Base-by-base conservation (phyloP, 2,113 vertebrate species). In the Formicarius rufipectus region DNA sequence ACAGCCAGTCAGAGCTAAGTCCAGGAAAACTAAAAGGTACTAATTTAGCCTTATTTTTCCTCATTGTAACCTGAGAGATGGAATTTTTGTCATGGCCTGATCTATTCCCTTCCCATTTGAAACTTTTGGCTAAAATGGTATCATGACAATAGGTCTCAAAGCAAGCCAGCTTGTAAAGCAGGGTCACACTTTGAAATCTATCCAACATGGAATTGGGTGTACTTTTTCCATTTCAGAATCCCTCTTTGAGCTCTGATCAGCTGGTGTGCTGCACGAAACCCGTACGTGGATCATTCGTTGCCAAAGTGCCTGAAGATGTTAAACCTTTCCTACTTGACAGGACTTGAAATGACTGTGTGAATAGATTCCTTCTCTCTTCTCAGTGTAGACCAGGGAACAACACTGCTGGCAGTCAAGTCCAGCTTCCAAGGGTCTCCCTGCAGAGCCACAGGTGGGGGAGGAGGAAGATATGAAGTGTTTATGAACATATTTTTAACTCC, bases 191-290 rank as follows among this genome's bases (percentile, higher is more conserved):
- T 52, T n/a, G 42, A 59, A 50, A 58, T n/a, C 28, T 14, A 3
- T 40, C 50, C 35, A 18, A 23, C 0, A 0, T 18, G 37, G 19
- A 20, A 40, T n/a, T 33, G 22, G 21, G 12, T 50, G 22, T 28
- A 8, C 7, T 59, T 67, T 76, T 72, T 20, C 60, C 21, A 10
- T 18, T 82, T 75, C 42, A 20, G 68, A 64, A 21, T 64, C 24
- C 16, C 15, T 30, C 4, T 6, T 17, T 19, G 3, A 18, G 69
- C 59, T 28, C 31, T n/a, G 49, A 37, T 30, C 35, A 33, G 11
- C 20, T 33, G 40, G 10, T 73, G n/a, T 25, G 7, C 58, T 77
- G 21, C 30, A 23, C 3, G 27, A 14, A 28, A 3, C 23, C 45
- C 28, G 39, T 47, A 17, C 9, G 2, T 2, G 3, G 39, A 59